Conservation (phyloP, 2,888 invertebrate species). For the Watsonalla cultraria region DNA sequence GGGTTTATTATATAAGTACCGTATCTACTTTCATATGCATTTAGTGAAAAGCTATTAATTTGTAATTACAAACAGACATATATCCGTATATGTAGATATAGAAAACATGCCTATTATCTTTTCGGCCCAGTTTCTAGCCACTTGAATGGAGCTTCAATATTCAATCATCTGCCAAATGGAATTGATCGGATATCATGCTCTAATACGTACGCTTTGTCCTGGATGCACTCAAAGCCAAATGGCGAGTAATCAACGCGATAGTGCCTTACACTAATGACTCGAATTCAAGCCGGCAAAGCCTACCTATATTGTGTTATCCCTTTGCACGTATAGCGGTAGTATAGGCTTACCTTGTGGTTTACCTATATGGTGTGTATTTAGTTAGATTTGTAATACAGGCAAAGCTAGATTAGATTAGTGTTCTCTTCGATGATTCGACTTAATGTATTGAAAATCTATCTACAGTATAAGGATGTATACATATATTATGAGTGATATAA, state of each 20-base stretch:
- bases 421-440: too few relatives aligned
- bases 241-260: slow-evolving; percentile 42
- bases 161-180: slow-evolving; percentile 22
- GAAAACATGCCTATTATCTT: too few relatives aligned
- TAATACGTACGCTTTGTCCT: slow-evolving; percentile 52
- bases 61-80: too few relatives aligned
- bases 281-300: slow-evolving; percentile 12
- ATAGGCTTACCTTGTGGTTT: neutral
- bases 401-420: too few relatives aligned
- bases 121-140: neutral
- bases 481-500: too few relatives aligned
- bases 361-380: neutral
- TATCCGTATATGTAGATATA: too few relatives aligned
- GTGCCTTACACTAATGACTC: slow-evolving; percentile 37
- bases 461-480: too few relatives aligned
- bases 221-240: slow-evolving; percentile 36
- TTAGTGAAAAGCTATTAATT: too few relatives aligned
- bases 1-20: too few relatives aligned
- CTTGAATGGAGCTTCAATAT: slow-evolving; percentile 8
- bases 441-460: too few relatives aligned
- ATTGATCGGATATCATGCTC: slow-evolving; percentile 40
- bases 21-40: too few relatives aligned
- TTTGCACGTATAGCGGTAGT: neutral
- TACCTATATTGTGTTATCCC: neutral
- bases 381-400: too few relatives aligned